These are phyloP conservation scores for Urocynchramus pylzowi DNA, from an alignment of 2,113 vertebrate species.

Conservation along the genomic window DNA sequence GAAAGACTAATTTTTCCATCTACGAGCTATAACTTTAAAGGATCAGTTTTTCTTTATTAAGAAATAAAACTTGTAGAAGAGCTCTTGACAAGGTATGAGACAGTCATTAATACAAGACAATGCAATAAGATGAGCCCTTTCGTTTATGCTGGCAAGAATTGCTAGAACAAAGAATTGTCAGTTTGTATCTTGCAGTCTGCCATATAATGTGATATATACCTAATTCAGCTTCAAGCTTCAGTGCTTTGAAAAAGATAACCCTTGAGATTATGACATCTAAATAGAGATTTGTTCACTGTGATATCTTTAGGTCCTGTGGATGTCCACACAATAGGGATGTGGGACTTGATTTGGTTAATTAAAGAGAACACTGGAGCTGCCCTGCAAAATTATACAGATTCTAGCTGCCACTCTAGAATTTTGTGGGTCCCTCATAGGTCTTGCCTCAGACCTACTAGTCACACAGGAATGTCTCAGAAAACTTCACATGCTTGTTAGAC, in stretches of 20 bases:
- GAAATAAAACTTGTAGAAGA: not conserved
- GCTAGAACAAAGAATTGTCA: not conserved
- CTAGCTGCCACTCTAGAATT: not conserved
- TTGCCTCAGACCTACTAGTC: not conserved
- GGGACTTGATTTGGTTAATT: not conserved
- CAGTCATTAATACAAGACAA: not conserved
- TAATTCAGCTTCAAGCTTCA: not conserved
- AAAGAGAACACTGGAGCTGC: not conserved
- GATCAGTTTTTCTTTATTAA: not conserved
- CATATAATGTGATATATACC: not conserved
- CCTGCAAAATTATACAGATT: not conserved
- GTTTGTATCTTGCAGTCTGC: not conserved
- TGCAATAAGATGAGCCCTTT: not conserved
- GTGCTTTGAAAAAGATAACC: not conserved
- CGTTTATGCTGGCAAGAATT: not conserved
- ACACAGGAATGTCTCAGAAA: not conserved
- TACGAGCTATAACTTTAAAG: not conserved
- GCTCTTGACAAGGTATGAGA: not conserved
- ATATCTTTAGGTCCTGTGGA: not conserved
- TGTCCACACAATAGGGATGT: not conserved
- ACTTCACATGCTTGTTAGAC: not conserved
- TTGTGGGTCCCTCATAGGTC: not conserved
- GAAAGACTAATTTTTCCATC: not conserved
- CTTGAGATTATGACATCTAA: not conserved
- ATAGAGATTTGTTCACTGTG: not conserved